Conservation (phyloP, 2,113 vertebrate genomes). For the Platycercus adscitus region DNA sequence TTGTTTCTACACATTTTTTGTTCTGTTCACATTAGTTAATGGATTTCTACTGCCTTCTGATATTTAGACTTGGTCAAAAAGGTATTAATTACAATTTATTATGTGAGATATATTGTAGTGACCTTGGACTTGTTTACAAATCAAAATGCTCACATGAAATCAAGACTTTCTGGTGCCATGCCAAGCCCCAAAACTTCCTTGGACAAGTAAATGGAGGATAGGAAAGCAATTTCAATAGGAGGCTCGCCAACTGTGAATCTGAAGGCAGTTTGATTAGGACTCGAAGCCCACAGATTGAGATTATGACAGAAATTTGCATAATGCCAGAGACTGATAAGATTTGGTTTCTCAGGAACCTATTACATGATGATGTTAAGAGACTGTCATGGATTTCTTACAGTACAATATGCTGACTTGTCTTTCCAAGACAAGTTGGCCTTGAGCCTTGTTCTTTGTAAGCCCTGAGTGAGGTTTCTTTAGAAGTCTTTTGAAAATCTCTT, state of each 20-base stretch:
- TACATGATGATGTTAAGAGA: slow-evolving; percentile 72
- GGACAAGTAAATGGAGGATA: slow-evolving; percentile 55
- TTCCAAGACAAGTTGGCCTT: slow-evolving; percentile 71
- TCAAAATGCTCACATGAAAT: slow-evolving; percentile 45
- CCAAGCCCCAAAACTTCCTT: slow-evolving; percentile 64
- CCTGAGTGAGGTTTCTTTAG: slow-evolving; percentile 66
- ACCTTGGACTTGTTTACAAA: slow-evolving; percentile 61
- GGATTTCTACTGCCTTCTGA: background rate
- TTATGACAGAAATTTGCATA: slow-evolving; percentile 74
- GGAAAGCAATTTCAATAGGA: slow-evolving; percentile 54
- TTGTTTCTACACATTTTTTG: background rate
- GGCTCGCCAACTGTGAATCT: slow-evolving; percentile 63
- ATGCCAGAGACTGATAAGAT: slow-evolving; percentile 72
- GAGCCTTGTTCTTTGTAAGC: slow-evolving; percentile 70
- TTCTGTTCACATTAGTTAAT: background rate
- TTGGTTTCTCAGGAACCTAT: slow-evolving; percentile 72
- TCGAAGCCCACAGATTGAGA: slow-evolving; percentile 71
- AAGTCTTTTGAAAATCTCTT: slow-evolving; percentile 68
- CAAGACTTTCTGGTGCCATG: slow-evolving; percentile 65
- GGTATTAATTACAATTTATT: slow-evolving; percentile 25
- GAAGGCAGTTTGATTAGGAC: slow-evolving; percentile 72
- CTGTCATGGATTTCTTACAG: slow-evolving; percentile 72
- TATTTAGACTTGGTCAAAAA: background rate
- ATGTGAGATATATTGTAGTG: slow-evolving; percentile 1
- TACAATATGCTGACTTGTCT: slow-evolving; percentile 74